Evolutionary conservation across 2,797 vertebrate species (phyloP), one percentile per base, ranked within the genome.

Genomic region (Apodemus agrarius): DNA sequence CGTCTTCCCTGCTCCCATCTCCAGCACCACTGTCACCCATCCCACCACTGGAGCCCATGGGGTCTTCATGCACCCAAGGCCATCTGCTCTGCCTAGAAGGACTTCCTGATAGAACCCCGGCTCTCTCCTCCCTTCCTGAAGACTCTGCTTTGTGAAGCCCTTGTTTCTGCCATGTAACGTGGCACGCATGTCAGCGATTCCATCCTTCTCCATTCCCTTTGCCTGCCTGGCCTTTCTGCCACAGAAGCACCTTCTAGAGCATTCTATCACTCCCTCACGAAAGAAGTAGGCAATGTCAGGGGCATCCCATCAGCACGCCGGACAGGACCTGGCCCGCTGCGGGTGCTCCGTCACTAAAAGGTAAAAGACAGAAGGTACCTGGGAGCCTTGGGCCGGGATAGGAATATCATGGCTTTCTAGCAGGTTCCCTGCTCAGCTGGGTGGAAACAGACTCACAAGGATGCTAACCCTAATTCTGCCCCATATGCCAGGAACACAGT

Each of bases 251-350:
- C 54, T 61, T 74, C 54, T 46, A 24, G n/a, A 49, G 5, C 0
- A 3, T 6, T 43, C 72, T 13, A 4, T 7, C 13, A 10, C 13
- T 91, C 85, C 83, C 63, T 57, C 57, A 1, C 0, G 37, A 74
- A 72, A 92, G 61, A 69, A 69, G 86, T 11, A 14, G 22, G 22
- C 17, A 12, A 3, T 0, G 63, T 16, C 63, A 12, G 14, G 6
- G 74, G 3, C 11, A 1, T 5, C 0, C 3, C 24, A 8, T 86
- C 93, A 97, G 97, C 82, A 96, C 90, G 89, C 63, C 31, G 90
- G 95, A 97, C 95, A 96, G 93, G 37, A 72, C 88, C 96, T 59
- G 87, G 54, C 75, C 67, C 65, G 1, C 0, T 10, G 76, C 57
- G 91, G 91, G 91, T 89, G 75, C 87, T 72, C 3, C 3, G 19